Base-by-base conservation (phyloP, 1,140 invertebrate species). In the Apis laboriosa region DNA sequence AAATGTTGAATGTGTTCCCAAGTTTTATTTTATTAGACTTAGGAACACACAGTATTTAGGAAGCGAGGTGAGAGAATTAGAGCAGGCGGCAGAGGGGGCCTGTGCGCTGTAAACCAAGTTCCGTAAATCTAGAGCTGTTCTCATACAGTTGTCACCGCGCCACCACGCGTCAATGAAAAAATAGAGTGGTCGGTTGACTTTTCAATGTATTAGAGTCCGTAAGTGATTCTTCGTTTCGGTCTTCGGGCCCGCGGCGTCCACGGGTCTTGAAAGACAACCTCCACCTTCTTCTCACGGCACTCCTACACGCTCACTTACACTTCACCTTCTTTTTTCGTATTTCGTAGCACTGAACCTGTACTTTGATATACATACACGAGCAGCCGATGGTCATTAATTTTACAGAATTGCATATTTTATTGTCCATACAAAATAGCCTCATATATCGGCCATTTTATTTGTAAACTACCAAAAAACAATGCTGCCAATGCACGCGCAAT, bases 361-460 rank as follows among this genome's bases (percentile, higher is more conserved):
- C 85, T 78, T 88, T 88, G 71, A 84, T 74, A 80, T 80, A 84
- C 71, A 85, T 78, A 83, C 88, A 84, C 90, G 75, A 87, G 83
- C 90, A 43, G 70, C 87, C 90, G 87, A 91, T 85, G 90, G 86
- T 92, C 90, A 92, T 91, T 92, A 91, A 92, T 91, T 92, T 92
- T 85, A 90, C 88, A 87, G 80, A 92, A 91, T 92, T 88, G 88
- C 92, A 92, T 92, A 93, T 92, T 92, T 92, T 92, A 92, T 90
- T 91, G 88, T 93, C 89, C 90, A 92, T 93, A 92, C 91, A 92
- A 92, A 93, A 92, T 93, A 93, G 90, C 91, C 92, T 93, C 91
- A 91, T 91, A 90, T 92, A 94, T 94, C 93, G 93, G 93, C 93
- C 93, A 94, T 94, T 94, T 94, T 94, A 94, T 94, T 94, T 94